Percentiles rank a stretch among this genome's conserved stretches.
phyloP scores from a whole-genome alignment of 2,888 invertebrate species.

The Volucella bombylans region DNA sequence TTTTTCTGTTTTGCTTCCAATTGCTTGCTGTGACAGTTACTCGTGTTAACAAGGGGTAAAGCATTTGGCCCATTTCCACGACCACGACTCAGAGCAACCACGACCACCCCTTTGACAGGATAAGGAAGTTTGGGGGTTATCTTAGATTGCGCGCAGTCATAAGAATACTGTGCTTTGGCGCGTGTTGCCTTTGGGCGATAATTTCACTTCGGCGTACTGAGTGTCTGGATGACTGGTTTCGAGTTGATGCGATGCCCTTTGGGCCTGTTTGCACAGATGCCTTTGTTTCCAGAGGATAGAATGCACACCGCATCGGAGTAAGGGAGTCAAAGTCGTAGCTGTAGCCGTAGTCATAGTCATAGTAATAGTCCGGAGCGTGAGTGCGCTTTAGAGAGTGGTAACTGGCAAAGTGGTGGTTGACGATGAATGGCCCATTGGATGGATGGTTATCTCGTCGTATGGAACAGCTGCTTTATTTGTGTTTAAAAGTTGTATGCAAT shows the following conservation, averaged over 20 bases:
- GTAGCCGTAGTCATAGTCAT: too few relatives aligned
- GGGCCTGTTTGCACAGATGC: constrained; percentile 73
- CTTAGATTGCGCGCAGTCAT: constrained; percentile 62
- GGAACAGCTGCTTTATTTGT: constrained; percentile 60
- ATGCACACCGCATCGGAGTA: constrained; percentile 29
- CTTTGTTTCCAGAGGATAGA: constrained; percentile 57
- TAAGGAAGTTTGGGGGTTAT: constrained; percentile 46
- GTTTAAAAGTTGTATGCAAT: not conserved
- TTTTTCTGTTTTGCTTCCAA: not conserved
- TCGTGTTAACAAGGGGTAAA: constrained; percentile 27
- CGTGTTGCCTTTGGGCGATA: constrained; percentile 68
- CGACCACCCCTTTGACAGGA: constrained; percentile 24
- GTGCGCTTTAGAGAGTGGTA: constrained; percentile 49
- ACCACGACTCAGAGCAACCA: not conserved
- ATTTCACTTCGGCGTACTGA: constrained; percentile 56
- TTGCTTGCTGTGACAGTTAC: constrained; percentile 26
- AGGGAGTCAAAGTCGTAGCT: not conserved
- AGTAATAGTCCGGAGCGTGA: constrained; percentile 3
- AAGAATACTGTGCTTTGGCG: constrained; percentile 54
- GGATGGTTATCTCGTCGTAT: constrained; percentile 64
- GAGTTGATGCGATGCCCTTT: constrained; percentile 44
- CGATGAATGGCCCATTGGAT: constrained; percentile 29
- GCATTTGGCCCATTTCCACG: constrained; percentile 58
- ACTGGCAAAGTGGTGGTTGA: constrained; percentile 14
- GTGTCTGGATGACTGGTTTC: constrained; percentile 15